phyloP scores from a whole-genome alignment of 2,113 vertebrate species.

The Anarhynchus alexandrinus region DNA sequence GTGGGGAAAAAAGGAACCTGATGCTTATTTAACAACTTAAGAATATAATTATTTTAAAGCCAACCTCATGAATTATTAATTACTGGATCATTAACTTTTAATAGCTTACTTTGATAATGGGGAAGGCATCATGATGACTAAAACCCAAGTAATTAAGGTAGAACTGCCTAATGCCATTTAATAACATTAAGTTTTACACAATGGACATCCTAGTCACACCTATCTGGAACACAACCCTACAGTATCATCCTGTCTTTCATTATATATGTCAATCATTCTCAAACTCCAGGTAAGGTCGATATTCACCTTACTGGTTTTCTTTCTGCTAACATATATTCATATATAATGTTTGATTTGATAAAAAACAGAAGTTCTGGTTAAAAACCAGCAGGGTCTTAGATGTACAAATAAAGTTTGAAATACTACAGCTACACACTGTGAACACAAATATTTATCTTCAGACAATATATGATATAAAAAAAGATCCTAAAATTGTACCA shows the following conservation, averaged over 20 bases:
- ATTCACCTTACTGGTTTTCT: not conserved
- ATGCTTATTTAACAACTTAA: not conserved
- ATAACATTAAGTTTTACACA: not conserved
- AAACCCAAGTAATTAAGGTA: not conserved
- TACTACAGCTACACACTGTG: not conserved
- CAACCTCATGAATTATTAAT: not conserved
- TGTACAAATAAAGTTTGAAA: not conserved
- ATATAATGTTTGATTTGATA: not conserved
- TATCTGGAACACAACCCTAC: not conserved
- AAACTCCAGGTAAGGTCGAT: not conserved
- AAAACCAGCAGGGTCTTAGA: not conserved
- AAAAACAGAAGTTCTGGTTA: not conserved
- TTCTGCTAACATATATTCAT: not conserved
- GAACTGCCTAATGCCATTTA: not conserved
- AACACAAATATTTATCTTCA: not conserved
- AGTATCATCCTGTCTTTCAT: not conserved
- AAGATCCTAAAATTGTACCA: not conserved
- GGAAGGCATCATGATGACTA: not conserved
- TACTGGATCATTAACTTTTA: not conserved
- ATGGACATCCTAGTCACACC: not conserved
- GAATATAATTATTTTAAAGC: conserved; percentile 15
- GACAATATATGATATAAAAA: not conserved
- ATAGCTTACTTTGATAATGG: not conserved
- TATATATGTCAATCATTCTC: not conserved
- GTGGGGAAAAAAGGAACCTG: not conserved